phyloP scores from a whole-genome alignment of 2,113 vertebrate species.

The Gnathonemus longibarbis region DNA sequence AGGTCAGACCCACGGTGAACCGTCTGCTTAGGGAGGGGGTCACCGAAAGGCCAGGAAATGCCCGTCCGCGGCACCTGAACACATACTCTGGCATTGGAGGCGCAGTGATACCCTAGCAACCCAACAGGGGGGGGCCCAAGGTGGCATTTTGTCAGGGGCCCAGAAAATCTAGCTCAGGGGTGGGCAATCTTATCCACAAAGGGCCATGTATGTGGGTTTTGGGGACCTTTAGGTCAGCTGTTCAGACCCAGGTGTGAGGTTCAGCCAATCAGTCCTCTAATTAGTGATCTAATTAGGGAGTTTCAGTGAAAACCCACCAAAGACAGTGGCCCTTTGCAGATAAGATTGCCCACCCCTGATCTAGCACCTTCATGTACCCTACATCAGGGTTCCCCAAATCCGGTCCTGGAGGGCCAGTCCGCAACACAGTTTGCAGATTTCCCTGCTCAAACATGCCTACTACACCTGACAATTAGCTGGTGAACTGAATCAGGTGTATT shows the following conservation, averaged over 20 bases:
- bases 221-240: no score
- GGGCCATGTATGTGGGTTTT: no score
- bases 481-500: not conserved
- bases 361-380: not conserved
- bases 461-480: not conserved
- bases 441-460: not conserved
- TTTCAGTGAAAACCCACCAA: no score
- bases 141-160: not conserved
- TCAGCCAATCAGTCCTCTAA: no score
- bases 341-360: not conserved
- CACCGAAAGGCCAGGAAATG: not conserved
- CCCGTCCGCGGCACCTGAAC: not conserved
- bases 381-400: not conserved
- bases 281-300: no score
- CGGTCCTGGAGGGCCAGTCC: not conserved
- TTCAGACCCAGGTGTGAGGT: no score
- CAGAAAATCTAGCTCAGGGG: not conserved
- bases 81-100: not conserved
- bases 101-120: not conserved
- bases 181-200: no score
- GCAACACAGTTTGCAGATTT: not conserved
- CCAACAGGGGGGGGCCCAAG: not conserved
- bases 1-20: fast-evolving
- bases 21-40: not conserved
- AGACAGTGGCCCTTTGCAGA: no score